Evolutionary conservation across 2,888 invertebrate genomes (phyloP).

Genomic region (Hypselothyrea guttata): DNA sequence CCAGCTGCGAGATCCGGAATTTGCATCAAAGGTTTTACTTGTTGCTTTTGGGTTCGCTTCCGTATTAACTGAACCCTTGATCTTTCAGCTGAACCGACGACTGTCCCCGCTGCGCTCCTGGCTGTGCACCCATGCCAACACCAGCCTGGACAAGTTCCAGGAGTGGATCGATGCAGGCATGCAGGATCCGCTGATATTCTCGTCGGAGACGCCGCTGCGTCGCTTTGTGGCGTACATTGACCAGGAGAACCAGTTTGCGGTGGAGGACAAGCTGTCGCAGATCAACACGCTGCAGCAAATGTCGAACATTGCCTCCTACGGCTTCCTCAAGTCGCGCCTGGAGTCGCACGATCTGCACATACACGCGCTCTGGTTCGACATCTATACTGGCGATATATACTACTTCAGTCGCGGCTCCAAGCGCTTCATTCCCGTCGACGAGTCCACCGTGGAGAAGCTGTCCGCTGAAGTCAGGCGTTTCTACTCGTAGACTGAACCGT

Average conservation of each 20-base stretch:
- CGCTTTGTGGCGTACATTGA: conserved; percentile 97
- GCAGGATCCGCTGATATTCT: conserved; percentile 90
- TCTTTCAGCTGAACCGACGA: conserved; percentile 86
- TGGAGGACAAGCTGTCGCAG: conserved; percentile 97
- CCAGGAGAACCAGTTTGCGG: conserved; percentile 92
- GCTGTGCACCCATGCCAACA: conserved; percentile 93
- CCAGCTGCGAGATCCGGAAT: conserved; percentile 89
- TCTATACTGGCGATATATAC: conserved; percentile 97
- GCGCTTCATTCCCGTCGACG: conserved; percentile 92
- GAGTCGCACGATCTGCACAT: conserved; percentile 92
- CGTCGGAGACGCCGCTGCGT: conserved; percentile 92
- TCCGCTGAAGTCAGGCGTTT: conserved; percentile 90
- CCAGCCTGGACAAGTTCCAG: conserved; percentile 92
- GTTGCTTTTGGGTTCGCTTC: background rate
- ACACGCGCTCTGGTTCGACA: conserved; percentile 98
- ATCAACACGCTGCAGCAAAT: conserved; percentile 96
- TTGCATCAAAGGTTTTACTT: conserved; percentile 84
- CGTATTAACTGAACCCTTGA: background rate
- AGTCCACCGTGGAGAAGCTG: conserved; percentile 89
- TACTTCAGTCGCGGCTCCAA: conserved; percentile 95
- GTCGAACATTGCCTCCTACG: conserved; percentile 96
- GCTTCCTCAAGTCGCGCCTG: conserved; percentile 91
- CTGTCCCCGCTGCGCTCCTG: conserved; percentile 95
- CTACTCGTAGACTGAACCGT: conserved; percentile 85
- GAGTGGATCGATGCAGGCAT: conserved; percentile 85